Evolutionary conservation across 2,797 vertebrate species (phyloP).

Genomic region (Hydrolagus colliei): DNA sequence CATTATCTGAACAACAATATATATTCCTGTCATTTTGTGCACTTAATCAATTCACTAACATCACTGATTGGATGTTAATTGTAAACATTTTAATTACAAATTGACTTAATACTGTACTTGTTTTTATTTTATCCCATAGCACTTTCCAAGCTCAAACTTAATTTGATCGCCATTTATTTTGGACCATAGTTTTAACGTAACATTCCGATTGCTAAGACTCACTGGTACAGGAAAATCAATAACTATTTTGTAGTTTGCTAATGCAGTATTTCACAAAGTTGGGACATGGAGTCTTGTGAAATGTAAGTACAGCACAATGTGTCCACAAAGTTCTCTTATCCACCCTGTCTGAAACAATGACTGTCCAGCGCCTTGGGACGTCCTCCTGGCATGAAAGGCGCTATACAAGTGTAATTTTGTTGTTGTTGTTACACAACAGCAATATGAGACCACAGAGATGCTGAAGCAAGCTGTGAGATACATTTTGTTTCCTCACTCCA

Average conservation of each 20-base stretch:
- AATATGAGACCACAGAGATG: no score
- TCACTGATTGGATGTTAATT: background rate
- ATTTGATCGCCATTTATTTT: background rate
- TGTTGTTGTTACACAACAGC: no score
- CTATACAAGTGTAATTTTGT: no score
- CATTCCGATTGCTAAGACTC: background rate
- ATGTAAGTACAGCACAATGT: no score
- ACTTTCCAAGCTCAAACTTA: background rate
- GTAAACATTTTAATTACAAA: background rate
- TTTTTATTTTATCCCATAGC: background rate
- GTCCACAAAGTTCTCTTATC: no score
- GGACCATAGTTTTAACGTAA: background rate
- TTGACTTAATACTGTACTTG: background rate
- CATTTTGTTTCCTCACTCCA: no score
- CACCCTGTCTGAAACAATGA: no score
- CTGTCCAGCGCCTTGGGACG: no score
- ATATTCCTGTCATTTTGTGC: background rate
- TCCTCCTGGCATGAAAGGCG: no score
- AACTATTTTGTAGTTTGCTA: background rate
- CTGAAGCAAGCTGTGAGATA: no score
- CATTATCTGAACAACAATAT: slow-evolving; percentile 4
- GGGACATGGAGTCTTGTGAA: no score
- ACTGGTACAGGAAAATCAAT: background rate
- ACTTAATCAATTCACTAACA: background rate
- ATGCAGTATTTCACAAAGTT: background rate